Percentiles rank a stretch among this genome's conserved stretches.
phyloP scores from a whole-genome alignment of 1,140 invertebrate species.

The Diprion similis region DNA sequence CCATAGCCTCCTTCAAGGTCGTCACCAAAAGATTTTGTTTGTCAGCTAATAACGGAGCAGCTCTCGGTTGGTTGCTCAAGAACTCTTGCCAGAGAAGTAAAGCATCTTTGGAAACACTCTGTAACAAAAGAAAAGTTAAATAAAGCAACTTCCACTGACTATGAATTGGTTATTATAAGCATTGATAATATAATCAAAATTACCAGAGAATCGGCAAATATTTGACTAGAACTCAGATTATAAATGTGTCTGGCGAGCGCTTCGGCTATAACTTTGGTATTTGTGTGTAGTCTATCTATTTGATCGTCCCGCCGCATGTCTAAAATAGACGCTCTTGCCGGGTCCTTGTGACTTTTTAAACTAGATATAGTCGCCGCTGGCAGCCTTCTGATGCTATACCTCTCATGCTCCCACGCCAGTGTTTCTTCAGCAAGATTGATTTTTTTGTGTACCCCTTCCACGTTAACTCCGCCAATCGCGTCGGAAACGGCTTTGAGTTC shows the following conservation, averaged over 20 bases:
- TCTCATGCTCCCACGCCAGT: conserved; percentile 96
- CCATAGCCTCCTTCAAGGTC: conserved; percentile 76
- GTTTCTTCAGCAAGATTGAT: conserved; percentile 95
- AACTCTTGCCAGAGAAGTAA: conserved; percentile 79
- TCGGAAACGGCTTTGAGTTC: conserved; percentile 68
- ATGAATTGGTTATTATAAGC: not conserved
- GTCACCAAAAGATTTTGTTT: conserved; percentile 71
- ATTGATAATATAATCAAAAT: conserved; percentile 38
- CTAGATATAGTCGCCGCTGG: conserved; percentile 92
- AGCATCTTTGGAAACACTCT: conserved; percentile 77
- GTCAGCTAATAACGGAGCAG: conserved; percentile 74
- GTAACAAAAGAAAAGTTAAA: conserved; percentile 39
- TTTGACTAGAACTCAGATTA: conserved; percentile 74
- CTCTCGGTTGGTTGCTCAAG: conserved; percentile 74
- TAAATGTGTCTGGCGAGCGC: conserved; percentile 86
- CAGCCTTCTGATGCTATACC: conserved; percentile 90
- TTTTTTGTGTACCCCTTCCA: conserved; percentile 93
- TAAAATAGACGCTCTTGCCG: conserved; percentile 67
- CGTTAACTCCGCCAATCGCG: conserved; percentile 60
- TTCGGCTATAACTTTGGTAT: conserved; percentile 82
- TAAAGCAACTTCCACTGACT: conserved; percentile 7
- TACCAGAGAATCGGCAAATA: conserved; percentile 78
- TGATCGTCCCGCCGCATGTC: conserved; percentile 68
- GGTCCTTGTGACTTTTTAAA: conserved; percentile 70
- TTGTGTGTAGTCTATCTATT: conserved; percentile 68